Base-by-base conservation (phyloP, 2,888 invertebrate species). In the Galerucella pusilla region DNA sequence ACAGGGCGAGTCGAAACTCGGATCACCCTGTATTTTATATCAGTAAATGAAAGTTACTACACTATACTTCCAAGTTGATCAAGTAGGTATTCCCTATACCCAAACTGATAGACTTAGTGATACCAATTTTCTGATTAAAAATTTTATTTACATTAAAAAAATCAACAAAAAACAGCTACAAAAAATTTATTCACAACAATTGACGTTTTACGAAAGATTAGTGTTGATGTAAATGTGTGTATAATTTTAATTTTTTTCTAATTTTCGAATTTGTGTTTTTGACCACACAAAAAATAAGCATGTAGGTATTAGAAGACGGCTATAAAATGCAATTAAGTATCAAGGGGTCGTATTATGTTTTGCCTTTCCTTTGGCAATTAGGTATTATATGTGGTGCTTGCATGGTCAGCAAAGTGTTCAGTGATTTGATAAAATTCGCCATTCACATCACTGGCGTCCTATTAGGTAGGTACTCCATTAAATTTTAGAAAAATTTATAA, bases 341-440 rank as follows among this genome's bases (percentile, higher is more conserved):
- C 64, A 65, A 63, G 64, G 64, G 64, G 64, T 65, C 64, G 64
- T 65, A 65, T 65, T 65, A 65, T 65, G 64, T 65, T 65, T 65
- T 65, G 64, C 64, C 64, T 65, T 65, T 65, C 64, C 64, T 65
- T 65, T 65, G 64, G 64, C 64, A 65, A 65, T 65, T 65, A 65
- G 64, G 64, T 65, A 65, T 65, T 46, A 65, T 65, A 65, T 25
- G 20, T 49, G n/a, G 46, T 65, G 64, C 64, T 65, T 65, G 64
- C 64, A 46, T 65, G 64, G 64, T 65, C 64, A 65, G 64, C 64
- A 45, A 63, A 63, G 64, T 65, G 46, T 65, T 65, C 64, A 65
- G 64, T 65, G 46, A 65, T 65, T 65, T 46, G 64, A 65, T 65
- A 65, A 65, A 65, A 65, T 12, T 65, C 64, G 20, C 46, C 3